phyloP scores from a whole-genome alignment of 2,888 invertebrate species.

The Gastrophysa polygoni region DNA sequence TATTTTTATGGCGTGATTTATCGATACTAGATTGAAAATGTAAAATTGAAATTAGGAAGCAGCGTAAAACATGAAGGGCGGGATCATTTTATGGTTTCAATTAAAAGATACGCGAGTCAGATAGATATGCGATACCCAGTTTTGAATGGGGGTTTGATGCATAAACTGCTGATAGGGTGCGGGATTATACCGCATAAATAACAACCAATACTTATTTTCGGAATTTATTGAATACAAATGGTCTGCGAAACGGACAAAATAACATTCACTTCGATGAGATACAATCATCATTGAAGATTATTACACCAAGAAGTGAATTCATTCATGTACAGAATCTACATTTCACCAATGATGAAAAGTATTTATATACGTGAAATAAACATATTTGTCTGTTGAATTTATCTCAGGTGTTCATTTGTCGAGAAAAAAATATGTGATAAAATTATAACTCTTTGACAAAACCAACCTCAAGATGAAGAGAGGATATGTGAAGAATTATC shows the following conservation, averaged over 20 bases:
- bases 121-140: slow-evolving; percentile 41
- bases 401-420: too few relatives aligned
- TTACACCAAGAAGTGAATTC: too few relatives aligned
- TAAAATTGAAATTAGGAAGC: slow-evolving; percentile 42
- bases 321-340: too few relatives aligned
- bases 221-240: slow-evolving; percentile 10
- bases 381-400: too few relatives aligned
- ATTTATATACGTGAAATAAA: too few relatives aligned
- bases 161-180: slow-evolving; percentile 50
- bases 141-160: slow-evolving; percentile 45
- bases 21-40: slow-evolving; percentile 44
- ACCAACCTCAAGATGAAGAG: too few relatives aligned
- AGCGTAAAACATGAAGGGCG: slow-evolving; percentile 33
- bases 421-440: too few relatives aligned
- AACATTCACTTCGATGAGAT: not conserved
- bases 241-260: not conserved
- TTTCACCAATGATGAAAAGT: too few relatives aligned
- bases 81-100: slow-evolving; percentile 51
- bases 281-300: too few relatives aligned
- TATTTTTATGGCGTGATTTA: slow-evolving; percentile 46
- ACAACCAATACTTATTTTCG: slow-evolving; percentile 25
- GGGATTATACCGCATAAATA: slow-evolving; percentile 44
- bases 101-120: slow-evolving; percentile 51
- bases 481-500: too few relatives aligned
- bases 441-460: too few relatives aligned